Evolutionary conservation across 2,888 invertebrate species (phyloP).

Genomic region (Morinoia aosen): DNA sequence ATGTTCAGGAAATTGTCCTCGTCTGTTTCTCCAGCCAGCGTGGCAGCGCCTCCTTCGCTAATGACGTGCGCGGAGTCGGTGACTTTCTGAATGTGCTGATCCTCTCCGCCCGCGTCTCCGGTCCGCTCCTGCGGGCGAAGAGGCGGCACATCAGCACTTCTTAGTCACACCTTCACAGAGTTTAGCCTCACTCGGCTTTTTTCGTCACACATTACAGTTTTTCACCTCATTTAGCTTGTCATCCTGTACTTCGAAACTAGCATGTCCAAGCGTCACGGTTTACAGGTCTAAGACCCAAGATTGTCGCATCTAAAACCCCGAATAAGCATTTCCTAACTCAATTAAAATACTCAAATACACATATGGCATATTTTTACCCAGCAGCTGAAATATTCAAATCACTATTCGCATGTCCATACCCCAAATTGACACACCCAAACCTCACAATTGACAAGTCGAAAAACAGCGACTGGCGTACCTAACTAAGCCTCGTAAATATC

Average conservation of each 20-base stretch:
- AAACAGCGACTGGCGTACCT: neutral
- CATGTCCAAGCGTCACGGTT: neutral
- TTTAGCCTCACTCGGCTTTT: neutral
- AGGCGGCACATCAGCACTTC: constrained; percentile 50
- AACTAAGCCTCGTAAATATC: too few relatives aligned
- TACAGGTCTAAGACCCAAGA: neutral
- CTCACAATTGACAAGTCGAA: too few relatives aligned
- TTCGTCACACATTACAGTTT: neutral
- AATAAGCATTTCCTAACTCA: too few relatives aligned
- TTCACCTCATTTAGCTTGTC: neutral
- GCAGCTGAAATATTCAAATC: neutral
- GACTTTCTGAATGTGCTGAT: neutral
- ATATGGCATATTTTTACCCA: neutral
- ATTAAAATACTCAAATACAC: too few relatives aligned
- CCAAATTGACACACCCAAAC: too few relatives aligned
- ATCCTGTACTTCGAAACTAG: neutral
- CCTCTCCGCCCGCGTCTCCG: neutral
- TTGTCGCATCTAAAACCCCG: too few relatives aligned
- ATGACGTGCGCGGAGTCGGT: neutral
- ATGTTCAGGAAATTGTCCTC: neutral
- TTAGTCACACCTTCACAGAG: neutral
- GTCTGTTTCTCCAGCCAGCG: neutral
- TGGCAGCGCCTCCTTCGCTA: neutral
- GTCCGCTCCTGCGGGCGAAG: constrained; percentile 49
- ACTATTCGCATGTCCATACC: neutral